A percentile compares a stretch with the other conserved stretches of the same genome.
Conservation (phyloP, 2,888 invertebrate species). For the Lepidochrysops patricia region DNA sequence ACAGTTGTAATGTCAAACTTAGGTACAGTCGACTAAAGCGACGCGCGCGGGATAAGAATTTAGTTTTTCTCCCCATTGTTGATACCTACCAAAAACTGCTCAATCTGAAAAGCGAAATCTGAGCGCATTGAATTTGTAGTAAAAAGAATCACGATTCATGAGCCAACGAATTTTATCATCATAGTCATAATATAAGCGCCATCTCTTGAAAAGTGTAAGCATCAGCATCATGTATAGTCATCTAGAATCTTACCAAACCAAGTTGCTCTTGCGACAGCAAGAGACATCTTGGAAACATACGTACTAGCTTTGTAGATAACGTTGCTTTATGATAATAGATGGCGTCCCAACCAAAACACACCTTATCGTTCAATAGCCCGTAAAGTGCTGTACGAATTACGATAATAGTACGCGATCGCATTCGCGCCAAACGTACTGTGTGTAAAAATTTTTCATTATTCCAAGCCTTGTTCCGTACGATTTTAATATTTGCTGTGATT, state of each 20-base stretch:
- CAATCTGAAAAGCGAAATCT: no score
- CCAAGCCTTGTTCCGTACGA: not conserved
- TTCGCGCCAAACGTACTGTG: conserved; percentile 11
- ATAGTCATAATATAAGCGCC: not conserved
- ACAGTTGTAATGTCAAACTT: no score
- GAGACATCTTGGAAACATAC: no score
- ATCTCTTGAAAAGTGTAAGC: not conserved
- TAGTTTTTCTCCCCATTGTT: no score
- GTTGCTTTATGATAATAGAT: not conserved
- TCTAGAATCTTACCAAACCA: not conserved
- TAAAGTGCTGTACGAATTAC: not conserved
- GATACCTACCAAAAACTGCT: no score
- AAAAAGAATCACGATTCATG: no score
- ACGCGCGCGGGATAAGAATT: no score
- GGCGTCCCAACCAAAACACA: not conserved
- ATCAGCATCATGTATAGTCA: no score
- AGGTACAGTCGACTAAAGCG: no score
- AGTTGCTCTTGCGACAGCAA: not conserved
- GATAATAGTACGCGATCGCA: not conserved
- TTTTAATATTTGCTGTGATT: not conserved
- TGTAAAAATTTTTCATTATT: not conserved
- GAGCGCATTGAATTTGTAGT: no score
- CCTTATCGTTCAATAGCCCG: conserved; percentile 12
- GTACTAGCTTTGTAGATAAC: not conserved
- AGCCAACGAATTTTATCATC: no score